Percentiles rank a stretch among this genome's conserved stretches.
Evolutionary conservation across 2,888 invertebrate species (phyloP).

Genomic region (Plusia festucae): DNA sequence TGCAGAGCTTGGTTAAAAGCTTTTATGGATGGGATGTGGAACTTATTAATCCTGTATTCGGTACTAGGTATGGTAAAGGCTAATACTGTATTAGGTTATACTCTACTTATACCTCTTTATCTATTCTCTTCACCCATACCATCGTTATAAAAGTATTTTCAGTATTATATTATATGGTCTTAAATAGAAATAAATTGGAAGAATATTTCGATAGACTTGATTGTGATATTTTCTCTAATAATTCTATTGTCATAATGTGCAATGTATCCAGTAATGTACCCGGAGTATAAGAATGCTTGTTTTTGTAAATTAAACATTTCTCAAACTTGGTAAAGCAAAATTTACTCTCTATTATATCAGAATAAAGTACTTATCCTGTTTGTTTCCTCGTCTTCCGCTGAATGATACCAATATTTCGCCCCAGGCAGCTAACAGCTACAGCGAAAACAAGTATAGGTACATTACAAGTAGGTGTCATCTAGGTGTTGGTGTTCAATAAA

Average conservation of each 20-base stretch:
- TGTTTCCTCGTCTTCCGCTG: neutral
- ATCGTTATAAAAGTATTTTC: too few relatives aligned
- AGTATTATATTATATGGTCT: too few relatives aligned
- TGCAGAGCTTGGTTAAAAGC: neutral
- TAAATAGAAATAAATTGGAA: too few relatives aligned
- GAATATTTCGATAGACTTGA: too few relatives aligned
- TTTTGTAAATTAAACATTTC: neutral
- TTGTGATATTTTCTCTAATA: too few relatives aligned
- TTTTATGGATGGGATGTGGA: neutral
- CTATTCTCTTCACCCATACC: too few relatives aligned
- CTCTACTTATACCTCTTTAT: too few relatives aligned
- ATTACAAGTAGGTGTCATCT: neutral
- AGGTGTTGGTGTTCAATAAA: constrained; percentile 17
- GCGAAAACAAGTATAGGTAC: neutral
- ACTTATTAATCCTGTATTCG: neutral
- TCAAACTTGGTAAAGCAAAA: neutral
- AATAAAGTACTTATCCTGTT: neutral
- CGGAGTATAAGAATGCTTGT: too few relatives aligned
- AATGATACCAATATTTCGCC: neutral
- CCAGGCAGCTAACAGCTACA: neutral
- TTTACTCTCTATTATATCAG: neutral
- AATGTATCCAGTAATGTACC: too few relatives aligned
- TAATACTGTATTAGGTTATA: too few relatives aligned
- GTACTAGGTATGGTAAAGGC: too few relatives aligned
- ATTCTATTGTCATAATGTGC: too few relatives aligned